A percentile compares a stretch with the other conserved stretches of the same genome.
Evolutionary conservation across 2,797 vertebrate species (phyloP).

Genomic region (Gambusia yucatana): DNA sequence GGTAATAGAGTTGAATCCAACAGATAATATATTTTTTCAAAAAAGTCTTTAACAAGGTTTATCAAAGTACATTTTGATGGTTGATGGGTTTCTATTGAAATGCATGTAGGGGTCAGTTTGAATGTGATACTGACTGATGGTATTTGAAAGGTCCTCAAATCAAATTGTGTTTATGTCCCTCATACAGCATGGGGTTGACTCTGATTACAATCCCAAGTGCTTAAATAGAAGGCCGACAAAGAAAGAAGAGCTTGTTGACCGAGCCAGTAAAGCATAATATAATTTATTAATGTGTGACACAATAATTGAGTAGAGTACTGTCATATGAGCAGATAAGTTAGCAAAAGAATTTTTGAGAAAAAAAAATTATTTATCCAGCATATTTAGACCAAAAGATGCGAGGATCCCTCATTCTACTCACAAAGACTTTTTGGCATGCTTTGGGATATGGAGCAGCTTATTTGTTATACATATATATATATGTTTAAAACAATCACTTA

Average conservation of each 20-base stretch:
- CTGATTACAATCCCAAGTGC: background rate
- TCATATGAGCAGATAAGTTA: conserved; percentile 1
- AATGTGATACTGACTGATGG: background rate
- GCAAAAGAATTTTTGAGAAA: background rate
- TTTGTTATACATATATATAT: background rate
- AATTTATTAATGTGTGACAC: background rate
- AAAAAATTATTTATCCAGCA: background rate
- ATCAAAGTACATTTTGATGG: background rate
- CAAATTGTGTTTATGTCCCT: background rate
- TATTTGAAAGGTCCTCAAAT: background rate
- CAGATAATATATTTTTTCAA: background rate
- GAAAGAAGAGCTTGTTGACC: background rate
- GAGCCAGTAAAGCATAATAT: background rate
- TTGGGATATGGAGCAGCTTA: background rate
- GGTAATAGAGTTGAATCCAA: background rate
- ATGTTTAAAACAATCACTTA: background rate
- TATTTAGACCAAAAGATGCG: background rate
- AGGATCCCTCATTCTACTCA: background rate
- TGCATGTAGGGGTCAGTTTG: too few relatives aligned
- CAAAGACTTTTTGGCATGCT: background rate
- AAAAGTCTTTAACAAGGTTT: background rate
- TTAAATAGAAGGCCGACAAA: background rate
- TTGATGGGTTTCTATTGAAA: background rate
- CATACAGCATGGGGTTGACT: background rate
- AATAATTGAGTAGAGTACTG: background rate